Evolutionary conservation across 2,888 invertebrate genomes (phyloP).

Genomic region (Pristionchus fissidentatus): DNA sequence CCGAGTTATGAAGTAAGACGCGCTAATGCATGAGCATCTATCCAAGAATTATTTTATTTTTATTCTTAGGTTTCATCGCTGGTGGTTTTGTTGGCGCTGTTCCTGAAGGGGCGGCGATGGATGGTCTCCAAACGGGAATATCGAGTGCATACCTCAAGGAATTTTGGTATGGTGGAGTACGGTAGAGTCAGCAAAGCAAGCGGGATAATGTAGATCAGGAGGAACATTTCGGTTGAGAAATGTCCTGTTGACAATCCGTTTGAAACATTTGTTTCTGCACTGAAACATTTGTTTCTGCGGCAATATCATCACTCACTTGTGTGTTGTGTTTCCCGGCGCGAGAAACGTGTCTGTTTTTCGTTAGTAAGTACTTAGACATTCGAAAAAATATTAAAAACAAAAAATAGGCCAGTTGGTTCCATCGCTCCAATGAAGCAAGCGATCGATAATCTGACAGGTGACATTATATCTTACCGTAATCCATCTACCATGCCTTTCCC

Average conservation of each 20-base stretch:
- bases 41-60: no score
- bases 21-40: no score
- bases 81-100: conserved; percentile 49
- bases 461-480: no score
- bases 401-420: conserved; percentile 35
- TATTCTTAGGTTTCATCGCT: conserved; percentile 44
- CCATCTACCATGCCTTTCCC: no score
- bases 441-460: conserved; percentile 35
- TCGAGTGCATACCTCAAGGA: conserved; percentile 33
- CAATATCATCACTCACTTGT: no score
- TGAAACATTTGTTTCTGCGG: no score
- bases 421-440: conserved; percentile 39
- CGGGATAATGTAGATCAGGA: background rate
- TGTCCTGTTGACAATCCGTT: background rate
- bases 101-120: conserved; percentile 50
- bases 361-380: no score
- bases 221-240: no score
- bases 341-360: no score
- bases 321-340: no score
- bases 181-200: no score
- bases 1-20: no score
- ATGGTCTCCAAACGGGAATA: conserved; percentile 46
- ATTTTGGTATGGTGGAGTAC: background rate
- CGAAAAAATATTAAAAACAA: background rate
- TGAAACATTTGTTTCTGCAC: background rate